Conservation (phyloP, 2,113 vertebrate genomes). For the Sebastes fasciatus region DNA sequence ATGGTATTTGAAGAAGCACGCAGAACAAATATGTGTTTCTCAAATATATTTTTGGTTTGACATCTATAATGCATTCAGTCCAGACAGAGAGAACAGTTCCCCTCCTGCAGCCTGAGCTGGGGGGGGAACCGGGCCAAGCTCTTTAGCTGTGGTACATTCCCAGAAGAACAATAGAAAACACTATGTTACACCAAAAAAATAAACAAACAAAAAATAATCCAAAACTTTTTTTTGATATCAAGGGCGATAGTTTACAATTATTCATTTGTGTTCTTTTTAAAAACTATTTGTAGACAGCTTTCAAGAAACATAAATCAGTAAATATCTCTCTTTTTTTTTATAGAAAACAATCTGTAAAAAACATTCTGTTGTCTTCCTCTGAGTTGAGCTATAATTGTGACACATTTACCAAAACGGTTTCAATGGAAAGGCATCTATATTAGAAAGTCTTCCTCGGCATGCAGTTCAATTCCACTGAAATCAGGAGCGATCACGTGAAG, state of each 20-base stretch:
- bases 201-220: conserved; percentile 67
- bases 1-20: conserved; percentile 35
- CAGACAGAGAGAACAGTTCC: conserved; percentile 67
- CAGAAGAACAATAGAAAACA: conserved; percentile 73
- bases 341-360: conserved; percentile 85
- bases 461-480: conserved; percentile 29
- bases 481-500: conserved; percentile 28
- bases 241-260: conserved; percentile 64
- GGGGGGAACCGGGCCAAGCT: conserved; percentile 16
- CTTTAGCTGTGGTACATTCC: conserved; percentile 66
- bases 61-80: conserved; percentile 79
- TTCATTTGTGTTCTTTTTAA: conserved; percentile 55
- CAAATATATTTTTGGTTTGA: conserved; percentile 85
- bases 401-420: conserved; percentile 61
- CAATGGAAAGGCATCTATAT: conserved; percentile 61
- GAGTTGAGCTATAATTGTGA: conserved; percentile 66
- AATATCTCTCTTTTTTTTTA: conserved; percentile 72
- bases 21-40: conserved; percentile 55
- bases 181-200: conserved; percentile 63
- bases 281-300: conserved; percentile 59
- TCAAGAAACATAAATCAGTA: conserved; percentile 77
- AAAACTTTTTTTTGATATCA: conserved; percentile 39
- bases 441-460: conserved; percentile 27
- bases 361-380: conserved; percentile 80
- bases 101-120: conserved; percentile 44